Evolutionary conservation across 2,797 vertebrate species (phyloP).

Genomic region (Artibeus jamaicensis): DNA sequence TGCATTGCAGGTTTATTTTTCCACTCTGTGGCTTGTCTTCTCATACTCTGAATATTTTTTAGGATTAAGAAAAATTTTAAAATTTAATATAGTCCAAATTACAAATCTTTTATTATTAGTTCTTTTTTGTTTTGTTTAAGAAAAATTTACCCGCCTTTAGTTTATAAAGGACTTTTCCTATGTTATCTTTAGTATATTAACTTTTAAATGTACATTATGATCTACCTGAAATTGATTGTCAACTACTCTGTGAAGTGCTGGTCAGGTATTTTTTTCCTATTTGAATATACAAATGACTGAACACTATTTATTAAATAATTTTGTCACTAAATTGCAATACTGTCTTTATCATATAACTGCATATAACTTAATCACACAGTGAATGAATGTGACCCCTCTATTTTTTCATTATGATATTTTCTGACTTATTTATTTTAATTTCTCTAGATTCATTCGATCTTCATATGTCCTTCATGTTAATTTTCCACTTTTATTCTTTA

Average conservation of each 20-base stretch:
- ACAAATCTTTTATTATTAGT: background rate
- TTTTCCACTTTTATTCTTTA: background rate
- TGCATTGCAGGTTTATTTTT: constrained; percentile 50
- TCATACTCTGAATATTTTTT: constrained; percentile 13
- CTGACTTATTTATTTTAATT: background rate
- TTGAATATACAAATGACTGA: background rate
- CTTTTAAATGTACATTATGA: constrained; percentile 23
- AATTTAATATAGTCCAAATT: constrained; percentile 45
- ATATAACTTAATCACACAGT: background rate
- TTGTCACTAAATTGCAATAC: background rate
- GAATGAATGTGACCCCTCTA: background rate
- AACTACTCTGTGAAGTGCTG: background rate
- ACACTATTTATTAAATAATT: background rate
- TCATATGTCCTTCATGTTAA: background rate
- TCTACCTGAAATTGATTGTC: background rate
- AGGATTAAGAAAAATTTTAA: constrained; percentile 40
- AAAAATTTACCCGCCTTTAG: background rate
- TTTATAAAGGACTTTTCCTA: background rate
- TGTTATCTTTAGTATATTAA: background rate
- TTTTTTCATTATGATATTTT: background rate
- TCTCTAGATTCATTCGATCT: background rate
- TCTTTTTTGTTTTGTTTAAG: constrained; percentile 30
- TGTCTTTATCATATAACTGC: background rate
- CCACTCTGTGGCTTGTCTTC: constrained; percentile 26
- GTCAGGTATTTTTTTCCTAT: background rate